These are phyloP conservation scores for Cantharis nigra DNA, from an alignment of 2,888 invertebrate species.

Conservation along the genomic window DNA sequence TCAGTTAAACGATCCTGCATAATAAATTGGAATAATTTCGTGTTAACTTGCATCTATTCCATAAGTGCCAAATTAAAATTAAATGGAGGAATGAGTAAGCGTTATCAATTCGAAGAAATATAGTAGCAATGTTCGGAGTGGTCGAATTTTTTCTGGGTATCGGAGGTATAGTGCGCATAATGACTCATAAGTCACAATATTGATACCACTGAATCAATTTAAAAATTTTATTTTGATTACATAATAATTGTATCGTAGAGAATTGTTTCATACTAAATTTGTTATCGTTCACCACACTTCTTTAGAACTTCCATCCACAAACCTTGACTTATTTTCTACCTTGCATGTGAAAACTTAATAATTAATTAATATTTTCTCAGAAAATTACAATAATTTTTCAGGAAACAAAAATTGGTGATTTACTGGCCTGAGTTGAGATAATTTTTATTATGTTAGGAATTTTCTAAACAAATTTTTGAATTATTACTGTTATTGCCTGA, in stretches of 20 bases:
- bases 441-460: background rate
- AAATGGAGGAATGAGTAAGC: constrained; percentile 12
- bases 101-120: constrained; percentile 9
- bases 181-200: constrained; percentile 4
- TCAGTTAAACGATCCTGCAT: background rate
- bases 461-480: background rate
- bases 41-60: background rate
- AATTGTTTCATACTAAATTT: background rate
- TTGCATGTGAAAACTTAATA: background rate
- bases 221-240: background rate
- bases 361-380: background rate
- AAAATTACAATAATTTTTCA: background rate
- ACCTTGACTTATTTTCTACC: background rate
- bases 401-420: background rate
- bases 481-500: background rate
- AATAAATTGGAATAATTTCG: background rate
- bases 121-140: constrained; percentile 9
- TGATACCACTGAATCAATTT: background rate
- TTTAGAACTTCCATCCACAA: background rate
- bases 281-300: background rate
- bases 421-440: background rate
- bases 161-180: background rate
- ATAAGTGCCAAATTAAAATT: constrained; percentile 4
- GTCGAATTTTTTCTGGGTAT: constrained; percentile 5
- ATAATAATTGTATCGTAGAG: background rate